Percentiles rank a stretch among this genome's conserved stretches.
These are phyloP conservation scores for Aporophyla nigra DNA, from an alignment of 2,888 invertebrate genomes.

Conservation along the genomic window DNA sequence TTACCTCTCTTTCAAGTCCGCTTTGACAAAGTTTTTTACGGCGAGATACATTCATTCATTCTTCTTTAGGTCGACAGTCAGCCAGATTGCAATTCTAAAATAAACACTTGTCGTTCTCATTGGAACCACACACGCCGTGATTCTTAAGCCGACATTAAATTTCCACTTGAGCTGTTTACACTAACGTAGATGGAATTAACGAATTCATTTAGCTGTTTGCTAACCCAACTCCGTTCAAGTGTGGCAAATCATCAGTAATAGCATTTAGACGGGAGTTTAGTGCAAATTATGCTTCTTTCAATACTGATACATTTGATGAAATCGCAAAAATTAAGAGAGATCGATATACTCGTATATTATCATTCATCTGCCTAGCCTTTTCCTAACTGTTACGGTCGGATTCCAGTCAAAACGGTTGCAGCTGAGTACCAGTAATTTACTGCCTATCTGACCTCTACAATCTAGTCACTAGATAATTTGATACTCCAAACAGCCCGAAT, in stretches of 20 bases:
- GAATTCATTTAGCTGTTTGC: slow-evolving; percentile 24
- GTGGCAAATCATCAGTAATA: slow-evolving; percentile 34
- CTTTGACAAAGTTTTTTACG: background rate
- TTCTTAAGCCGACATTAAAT: slow-evolving; percentile 35
- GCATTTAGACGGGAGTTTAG: background rate
- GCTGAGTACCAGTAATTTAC: too few relatives aligned
- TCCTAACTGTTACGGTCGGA: too few relatives aligned
- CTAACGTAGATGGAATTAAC: slow-evolving; percentile 19
- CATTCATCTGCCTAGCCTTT: too few relatives aligned
- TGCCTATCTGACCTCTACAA: too few relatives aligned
- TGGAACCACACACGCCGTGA: slow-evolving; percentile 7
- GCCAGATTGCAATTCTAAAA: background rate
- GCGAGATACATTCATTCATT: background rate
- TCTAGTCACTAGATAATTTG: too few relatives aligned
- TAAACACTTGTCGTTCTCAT: slow-evolving; percentile 4
- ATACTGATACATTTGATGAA: background rate
- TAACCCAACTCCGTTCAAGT: slow-evolving; percentile 20
- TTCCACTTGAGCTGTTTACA: slow-evolving; percentile 31
- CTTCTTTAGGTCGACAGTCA: background rate
- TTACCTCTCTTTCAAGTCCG: background rate
- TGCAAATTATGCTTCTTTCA: background rate
- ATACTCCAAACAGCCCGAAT: background rate
- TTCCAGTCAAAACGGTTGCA: too few relatives aligned
- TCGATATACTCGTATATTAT: too few relatives aligned
- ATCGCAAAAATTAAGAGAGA: background rate